Evolutionary conservation across 2,888 invertebrate species (phyloP), one percentile per base, ranked within the genome.

Genomic region (Leuctra nigra): DNA sequence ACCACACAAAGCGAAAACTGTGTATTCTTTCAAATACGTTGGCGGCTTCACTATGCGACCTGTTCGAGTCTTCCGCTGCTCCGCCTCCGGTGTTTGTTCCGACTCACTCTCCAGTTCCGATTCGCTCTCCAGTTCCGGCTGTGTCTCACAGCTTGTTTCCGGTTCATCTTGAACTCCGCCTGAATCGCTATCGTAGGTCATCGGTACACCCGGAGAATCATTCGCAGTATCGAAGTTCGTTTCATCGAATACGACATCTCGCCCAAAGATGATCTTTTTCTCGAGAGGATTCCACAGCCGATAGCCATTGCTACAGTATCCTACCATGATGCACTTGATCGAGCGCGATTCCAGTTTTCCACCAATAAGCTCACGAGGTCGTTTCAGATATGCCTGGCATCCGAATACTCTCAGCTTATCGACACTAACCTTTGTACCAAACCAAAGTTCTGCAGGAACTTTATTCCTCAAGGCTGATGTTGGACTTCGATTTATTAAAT

Each of bases 381-480:
- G 9, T 11, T 18, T 25, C 6, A 48, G 33, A 29, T 33, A 41
- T 22, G 46, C 41, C n/a, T n/a, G 9, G 23, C 38, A 53, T 13
- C 53, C 38, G 14, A 36, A 53, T 20, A 41, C 33, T 23, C 53
- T 4, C 3, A 39, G 53, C 24, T 53, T 41, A 16, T 29, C 29
- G 3, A 53, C 16, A 25, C 23, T 53, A 13, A 29, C 14, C 18
- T 29, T 39, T 13, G 7, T 16, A 1, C 53, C 53, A 39, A 18
- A 53, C 53, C 53, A 38, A n/a, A 53, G 39, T 20, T 53, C 53
- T 24, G 38, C 39, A 24, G 53, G 53, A 18, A 53, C 41, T 23
- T 38, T 53, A 23, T 39, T 41, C n/a, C 39, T 14, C 4, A 48
- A 16, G 16, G 39, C 24, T 6, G 11, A 35, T 14, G 53, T 39